These are phyloP conservation scores for Mizuhopecten yessoensis DNA, from an alignment of 1,140 invertebrate species.

Conservation along the genomic window DNA sequence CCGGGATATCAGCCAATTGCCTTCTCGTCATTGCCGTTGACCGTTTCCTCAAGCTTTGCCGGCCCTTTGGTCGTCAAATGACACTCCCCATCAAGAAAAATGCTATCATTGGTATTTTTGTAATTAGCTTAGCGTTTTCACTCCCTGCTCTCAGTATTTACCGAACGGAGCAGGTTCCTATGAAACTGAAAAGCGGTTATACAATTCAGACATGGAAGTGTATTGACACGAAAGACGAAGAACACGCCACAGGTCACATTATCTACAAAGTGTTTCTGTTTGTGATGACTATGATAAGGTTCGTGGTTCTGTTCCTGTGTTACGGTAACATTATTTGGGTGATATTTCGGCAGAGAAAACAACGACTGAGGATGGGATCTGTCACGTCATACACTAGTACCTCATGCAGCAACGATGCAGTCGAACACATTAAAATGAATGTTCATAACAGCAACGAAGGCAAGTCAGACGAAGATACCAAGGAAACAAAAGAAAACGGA, in stretches of 20 bases:
- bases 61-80: conserved; percentile 43
- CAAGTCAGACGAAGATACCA: neutral
- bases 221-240: neutral
- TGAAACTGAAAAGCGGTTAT: neutral
- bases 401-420: neutral
- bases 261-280: neutral
- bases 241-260: neutral
- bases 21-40: conserved; percentile 40
- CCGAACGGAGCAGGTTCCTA: neutral
- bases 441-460: neutral
- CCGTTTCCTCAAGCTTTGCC: conserved; percentile 41
- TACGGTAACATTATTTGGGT: neutral
- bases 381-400: neutral
- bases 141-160: neutral
- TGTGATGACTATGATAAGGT: neutral
- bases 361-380: neutral
- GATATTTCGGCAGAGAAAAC: neutral
- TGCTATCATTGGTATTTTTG: neutral
- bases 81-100: neutral
- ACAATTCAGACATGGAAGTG: neutral
- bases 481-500: neutral
- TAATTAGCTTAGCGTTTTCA: conserved; percentile 27
- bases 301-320: neutral
- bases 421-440: too few relatives aligned
- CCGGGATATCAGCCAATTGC: conserved; percentile 36